A percentile compares a stretch with the other conserved stretches of the same genome.
Conservation (phyloP, 2,113 vertebrate genomes). For the Anthoscopus minutus region DNA sequence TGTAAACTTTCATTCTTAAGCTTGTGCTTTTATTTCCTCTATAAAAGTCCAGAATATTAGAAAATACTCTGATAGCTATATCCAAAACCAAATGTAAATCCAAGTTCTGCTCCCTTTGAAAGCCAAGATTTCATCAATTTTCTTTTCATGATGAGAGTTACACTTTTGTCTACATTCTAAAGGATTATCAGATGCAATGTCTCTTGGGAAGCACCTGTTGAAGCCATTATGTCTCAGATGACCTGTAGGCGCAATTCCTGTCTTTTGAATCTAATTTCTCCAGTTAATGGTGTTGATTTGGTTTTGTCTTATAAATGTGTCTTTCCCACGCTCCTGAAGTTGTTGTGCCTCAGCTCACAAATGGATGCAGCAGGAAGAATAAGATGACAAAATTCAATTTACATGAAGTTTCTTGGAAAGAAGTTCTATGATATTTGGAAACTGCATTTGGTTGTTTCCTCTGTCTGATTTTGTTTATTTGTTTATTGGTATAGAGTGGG, state of each 20-base stretch:
- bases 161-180: background rate
- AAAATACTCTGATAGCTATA: background rate
- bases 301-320: background rate
- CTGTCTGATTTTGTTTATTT: background rate
- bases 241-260: background rate
- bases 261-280: background rate
- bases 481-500: background rate
- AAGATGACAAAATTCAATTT: background rate
- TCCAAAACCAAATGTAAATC: background rate
- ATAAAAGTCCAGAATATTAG: background rate
- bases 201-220: background rate
- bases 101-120: background rate
- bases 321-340: background rate
- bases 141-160: background rate
- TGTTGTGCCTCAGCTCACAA: background rate
- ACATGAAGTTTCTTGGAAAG: background rate
- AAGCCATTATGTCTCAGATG: background rate
- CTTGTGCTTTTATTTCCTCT: background rate
- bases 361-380: accelerated
- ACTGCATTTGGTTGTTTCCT: background rate
- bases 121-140: background rate
- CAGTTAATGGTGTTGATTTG: background rate
- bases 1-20: background rate
- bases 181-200: background rate
- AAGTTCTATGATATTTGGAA: background rate